These are phyloP conservation scores for Mayetiola destructor DNA, from an alignment of 2,888 invertebrate genomes.

Conservation along the genomic window DNA sequence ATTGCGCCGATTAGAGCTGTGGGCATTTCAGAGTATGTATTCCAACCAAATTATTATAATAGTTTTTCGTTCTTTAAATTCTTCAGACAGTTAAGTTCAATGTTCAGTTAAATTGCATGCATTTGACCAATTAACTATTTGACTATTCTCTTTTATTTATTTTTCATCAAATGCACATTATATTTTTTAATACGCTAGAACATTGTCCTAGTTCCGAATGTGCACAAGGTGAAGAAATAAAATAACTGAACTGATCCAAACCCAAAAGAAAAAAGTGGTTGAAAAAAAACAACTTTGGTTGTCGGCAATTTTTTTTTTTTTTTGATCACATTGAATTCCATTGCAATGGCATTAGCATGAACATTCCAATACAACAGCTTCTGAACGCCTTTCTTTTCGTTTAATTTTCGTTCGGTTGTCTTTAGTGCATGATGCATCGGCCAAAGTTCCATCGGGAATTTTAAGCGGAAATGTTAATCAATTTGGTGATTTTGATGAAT, in stretches of 20 bases:
- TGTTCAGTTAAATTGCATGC: too few species aligned
- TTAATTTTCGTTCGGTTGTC: constrained; percentile 15
- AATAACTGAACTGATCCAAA: neutral
- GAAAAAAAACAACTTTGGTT: neutral
- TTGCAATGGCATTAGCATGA: neutral
- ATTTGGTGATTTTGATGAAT: constrained; percentile 38
- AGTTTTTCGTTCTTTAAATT: neutral
- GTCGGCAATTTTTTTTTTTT: too few species aligned
- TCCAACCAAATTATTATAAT: too few species aligned
- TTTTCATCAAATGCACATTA: too few species aligned
- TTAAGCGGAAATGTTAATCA: constrained; percentile 52
- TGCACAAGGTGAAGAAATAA: neutral
- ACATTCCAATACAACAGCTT: too few species aligned
- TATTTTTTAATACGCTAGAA: too few species aligned
- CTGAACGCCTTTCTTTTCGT: neutral
- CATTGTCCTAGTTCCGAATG: neutral
- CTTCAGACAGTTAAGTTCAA: too few species aligned
- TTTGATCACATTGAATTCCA: neutral
- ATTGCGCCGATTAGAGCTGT: constrained; percentile 19
- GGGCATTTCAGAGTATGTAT: constrained; percentile 20
- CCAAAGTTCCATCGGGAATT: constrained; percentile 49
- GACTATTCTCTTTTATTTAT: too few species aligned
- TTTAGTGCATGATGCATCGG: constrained; percentile 50
- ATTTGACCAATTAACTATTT: too few species aligned
- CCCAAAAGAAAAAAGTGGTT: neutral